Evolutionary conservation across 2,113 vertebrate genomes (phyloP), one percentile per base, ranked within the genome.

Genomic region (Anser brachyrhynchus): DNA sequence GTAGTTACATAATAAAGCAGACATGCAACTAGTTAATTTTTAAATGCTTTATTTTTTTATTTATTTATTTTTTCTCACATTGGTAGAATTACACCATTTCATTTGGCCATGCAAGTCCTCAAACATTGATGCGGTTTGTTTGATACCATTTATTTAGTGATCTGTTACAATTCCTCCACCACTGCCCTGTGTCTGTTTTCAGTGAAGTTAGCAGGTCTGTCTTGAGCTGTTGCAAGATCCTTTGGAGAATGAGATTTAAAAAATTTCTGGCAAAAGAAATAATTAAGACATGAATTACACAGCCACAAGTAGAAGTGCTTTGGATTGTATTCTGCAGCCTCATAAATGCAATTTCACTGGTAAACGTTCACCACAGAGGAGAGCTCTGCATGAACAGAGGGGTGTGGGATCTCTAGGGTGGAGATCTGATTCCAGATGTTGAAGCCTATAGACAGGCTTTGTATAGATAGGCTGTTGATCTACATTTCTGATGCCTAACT

Each of bases 381-480:
- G 51, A 77, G 5, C 22, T 77, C 20, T 73, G 11, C 33, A 26
- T 13, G 16, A 78, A 35, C n/a, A 46, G 13, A 62, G 20, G 29
- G 18, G 17, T 70, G 7, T 73, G 49, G 58, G 39, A 49, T 49
- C 20, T 49, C 46, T 76, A 29, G 46, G 46, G 46, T 10, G 31
- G 33, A 61, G 26, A 66, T 35, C 6, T n/a, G 79, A 58, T 44
- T 92, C 29, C 16, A 86, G 75, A 58, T 61, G 18, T 17, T 44
- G 58, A 75, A 9, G 49, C 6, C 43, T 19, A 43, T 29, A 52
- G 49, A 25, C 17, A n/a, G 28, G 7, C 37, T 65, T 26, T 41
- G 11, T 13, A 37, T 31, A 52, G 23, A 44, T 16, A 87, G 26
- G 6, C 2, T 2, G 3, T 4, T 0, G 0, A 9, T 21, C 28